Base-by-base conservation (phyloP, 2,888 invertebrate genomes). In the Oligia latruncula region DNA sequence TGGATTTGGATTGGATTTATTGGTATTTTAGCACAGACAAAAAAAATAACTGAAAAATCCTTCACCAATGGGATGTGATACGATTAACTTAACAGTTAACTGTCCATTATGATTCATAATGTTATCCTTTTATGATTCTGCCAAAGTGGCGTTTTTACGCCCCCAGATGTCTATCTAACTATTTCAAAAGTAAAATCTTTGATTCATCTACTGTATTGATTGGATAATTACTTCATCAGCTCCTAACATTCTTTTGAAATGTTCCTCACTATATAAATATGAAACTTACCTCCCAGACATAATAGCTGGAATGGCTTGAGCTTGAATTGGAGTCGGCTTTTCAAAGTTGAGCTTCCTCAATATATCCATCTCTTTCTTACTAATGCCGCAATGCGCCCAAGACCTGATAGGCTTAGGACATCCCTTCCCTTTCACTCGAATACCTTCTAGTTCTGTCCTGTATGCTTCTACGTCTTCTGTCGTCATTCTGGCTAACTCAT, bases 331-430 rank as follows among this genome's bases (percentile, higher is more conserved):
- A 1, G 99, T 99, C 0, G 99, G 99, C 94, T 99, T 99, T 91
- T 99, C 99, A 95, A 99, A 99, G 80, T 98, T 98, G 80, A 98
- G 97, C 96, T 98, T 99, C 94, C 99, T 99, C 79, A 99, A 95
- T 87, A 98, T 98, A 91, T 99, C 99, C 95, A 99, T 97, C 93
- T 99, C 99, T 93, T 99, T 99, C 93, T 99, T 99, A 83, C 99
- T 99, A 40, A 99, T 99, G 9, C 99, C 99, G 93, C 99, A 99
- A 91, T 99, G 99, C 0, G 99, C 99, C 99, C 99, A 99, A 0
- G 98, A 98, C 96, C 98, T 98, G 82, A 99, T 99, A 0, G 98
- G 98, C 93, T 99, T 99, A 0, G 99, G 99, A 93, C 99, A 99
- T 15, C 99, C 99, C 93, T 99, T 99, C 46, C 99, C 99, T 93